phyloP scores from a whole-genome alignment of 2,113 vertebrate genomes.

The Ctenodactylus gundi region DNA sequence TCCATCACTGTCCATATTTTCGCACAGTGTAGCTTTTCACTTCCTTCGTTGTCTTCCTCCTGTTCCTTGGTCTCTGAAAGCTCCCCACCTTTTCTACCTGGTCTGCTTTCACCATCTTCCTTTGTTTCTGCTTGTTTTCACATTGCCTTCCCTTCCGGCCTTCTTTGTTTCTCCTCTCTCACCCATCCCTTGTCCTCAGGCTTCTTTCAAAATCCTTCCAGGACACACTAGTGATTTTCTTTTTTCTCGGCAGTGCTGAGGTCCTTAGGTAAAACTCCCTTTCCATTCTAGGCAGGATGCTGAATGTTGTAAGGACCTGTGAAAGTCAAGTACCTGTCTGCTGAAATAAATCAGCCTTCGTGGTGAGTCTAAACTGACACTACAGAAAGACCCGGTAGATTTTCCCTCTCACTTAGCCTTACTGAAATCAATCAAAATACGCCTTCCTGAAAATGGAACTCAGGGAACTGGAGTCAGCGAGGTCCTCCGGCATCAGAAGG shows the following conservation, averaged over 20 bases:
- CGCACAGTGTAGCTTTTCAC: background rate
- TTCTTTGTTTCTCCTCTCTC: background rate
- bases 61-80: background rate
- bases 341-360: background rate
- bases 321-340: background rate
- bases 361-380: background rate
- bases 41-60: background rate
- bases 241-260: background rate
- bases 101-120: background rate
- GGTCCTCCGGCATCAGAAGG: background rate
- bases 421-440: background rate
- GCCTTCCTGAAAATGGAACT: background rate
- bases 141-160: background rate
- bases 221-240: background rate
- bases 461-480: background rate
- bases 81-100: background rate
- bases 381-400: background rate
- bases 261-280: background rate
- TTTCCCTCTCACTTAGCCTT: background rate
- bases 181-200: no score
- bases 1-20: background rate
- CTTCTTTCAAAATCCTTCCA: constrained; percentile 16
- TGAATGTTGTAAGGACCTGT: background rate
- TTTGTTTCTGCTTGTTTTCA: background rate
- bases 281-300: background rate